Evolutionary conservation across 1,140 invertebrate genomes (phyloP), one percentile per base, ranked within the genome.

Genomic region (Daktulosphaira vitifoliae): DNA sequence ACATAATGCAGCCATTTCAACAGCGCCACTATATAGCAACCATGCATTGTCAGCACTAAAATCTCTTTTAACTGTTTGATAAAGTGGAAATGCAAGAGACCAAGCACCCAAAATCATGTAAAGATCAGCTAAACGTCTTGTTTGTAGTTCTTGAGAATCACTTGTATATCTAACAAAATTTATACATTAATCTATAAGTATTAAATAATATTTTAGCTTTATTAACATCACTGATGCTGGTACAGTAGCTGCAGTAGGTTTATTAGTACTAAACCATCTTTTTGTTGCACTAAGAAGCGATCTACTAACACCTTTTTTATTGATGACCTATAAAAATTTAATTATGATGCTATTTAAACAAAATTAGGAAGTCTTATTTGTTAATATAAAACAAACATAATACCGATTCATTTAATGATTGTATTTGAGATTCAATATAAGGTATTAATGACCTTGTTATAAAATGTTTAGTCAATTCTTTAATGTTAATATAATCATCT

Each of bases 91-190:
- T 1, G 96, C 92, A 56, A 89, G 78, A 68, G 86, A 83, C 77
- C 98, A 98, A 70, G 96, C 85, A 9, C 93, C 90, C 74, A 98
- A 94, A 81, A 98, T 85, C 73, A 99, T 98, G 74, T 91, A 94
- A 0, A 99, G 76, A 77, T 99, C 96, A 5, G 89, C 96, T 38
- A 98, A 74, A 65, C 92, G 84, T 66, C 96, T 81, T 23, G 94
- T 81, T 73, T 98, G 94, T 42, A 98, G 78, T 77, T 99, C 96
- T 3, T 89, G 84, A 7, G 94, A 92, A 74, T 97, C 94, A 37
- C 78, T 77, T 18, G 87, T 84, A 74, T 96, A 95, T 67, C 88
- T 91, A 69, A 52, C 9, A n/a, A n/a, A 44, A 56, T 44, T 44
- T 20, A 18, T 46, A 15, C 16, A 46, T 26, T 18, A 46, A 23